Conservation (phyloP, 2,113 vertebrate species). For the Perca schrenkii region DNA sequence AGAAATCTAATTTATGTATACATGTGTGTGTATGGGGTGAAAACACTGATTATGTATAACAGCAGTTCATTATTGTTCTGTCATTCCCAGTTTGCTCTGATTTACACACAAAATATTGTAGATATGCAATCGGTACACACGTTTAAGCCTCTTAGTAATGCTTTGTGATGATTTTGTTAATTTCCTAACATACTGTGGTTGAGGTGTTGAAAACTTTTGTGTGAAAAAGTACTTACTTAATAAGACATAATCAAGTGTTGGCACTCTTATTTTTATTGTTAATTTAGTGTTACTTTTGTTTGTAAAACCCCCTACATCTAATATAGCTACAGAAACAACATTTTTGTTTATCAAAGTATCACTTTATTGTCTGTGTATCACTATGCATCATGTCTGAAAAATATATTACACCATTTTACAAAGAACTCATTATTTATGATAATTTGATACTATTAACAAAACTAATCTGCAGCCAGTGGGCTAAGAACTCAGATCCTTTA, state of each 20-base stretch:
- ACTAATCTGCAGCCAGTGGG: background rate
- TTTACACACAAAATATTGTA: slow-evolving; percentile 23
- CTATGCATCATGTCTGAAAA: background rate
- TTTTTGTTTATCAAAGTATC: background rate
- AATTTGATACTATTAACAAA: background rate
- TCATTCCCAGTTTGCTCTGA: slow-evolving; percentile 32
- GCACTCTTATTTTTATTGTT: too few species aligned
- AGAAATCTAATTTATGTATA: slow-evolving; percentile 39
- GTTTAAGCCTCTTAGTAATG: background rate
- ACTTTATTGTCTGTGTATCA: background rate
- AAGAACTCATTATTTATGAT: background rate
- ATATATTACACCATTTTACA: background rate
- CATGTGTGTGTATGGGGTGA: slow-evolving; percentile 28
- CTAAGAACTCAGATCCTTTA: background rate
- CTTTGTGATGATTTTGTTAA: background rate
- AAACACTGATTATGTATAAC: slow-evolving; percentile 32
- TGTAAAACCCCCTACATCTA: background rate
- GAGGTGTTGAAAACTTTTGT: background rate
- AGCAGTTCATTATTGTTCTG: slow-evolving; percentile 43
- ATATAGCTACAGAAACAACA: background rate
- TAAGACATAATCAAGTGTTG: background rate
- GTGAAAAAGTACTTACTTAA: background rate
- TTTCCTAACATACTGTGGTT: background rate
- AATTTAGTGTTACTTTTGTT: background rate
- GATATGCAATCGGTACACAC: slow-evolving; percentile 9